Base-by-base conservation (phyloP, 1,140 invertebrate species). In the Lutraria rhynchaena region DNA sequence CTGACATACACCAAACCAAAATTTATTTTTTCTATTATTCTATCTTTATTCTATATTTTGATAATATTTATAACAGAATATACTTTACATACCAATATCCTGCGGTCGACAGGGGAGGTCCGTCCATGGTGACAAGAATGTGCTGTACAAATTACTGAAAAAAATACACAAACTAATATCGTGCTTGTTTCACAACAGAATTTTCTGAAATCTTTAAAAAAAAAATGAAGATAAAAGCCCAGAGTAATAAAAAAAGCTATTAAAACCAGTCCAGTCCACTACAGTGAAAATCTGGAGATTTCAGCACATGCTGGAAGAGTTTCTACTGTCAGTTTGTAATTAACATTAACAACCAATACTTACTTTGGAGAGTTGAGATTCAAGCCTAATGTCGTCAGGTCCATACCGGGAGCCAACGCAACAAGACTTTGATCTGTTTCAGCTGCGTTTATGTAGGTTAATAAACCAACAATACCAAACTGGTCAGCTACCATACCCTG, bases 401-500 rank as follows among this genome's bases (percentile, higher is more conserved):
- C 99, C 92, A 98, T 97, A 27, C 99, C 99, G 84, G 99, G 94
- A 60, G 98, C 98, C 86, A 99, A 92, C 27, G 97, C 97, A 69
- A 99, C 97, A 83, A 99, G 93, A 93, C 98, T 98, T 31, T 96
- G 97, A 94, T 99, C 97, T 27, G 97, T 97, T 94, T 99, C 98
- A 57, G 98, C 97, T 81, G 98, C 97, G 91, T 98, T 94, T 83
- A 99, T 99, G 93, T 99, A 99, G 73, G 98, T 98, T 90, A 99
- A 93, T 70, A 99, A 94, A 41, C 99, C 99, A 81, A 99, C 98
- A 94, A 99, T 99, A 83, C 99, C 99, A 93, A 99, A 99, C 94
- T 99, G 98, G 94, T 99, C 99, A 86, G 96, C 97, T 75, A 99
- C 97, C 98, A 99, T 99, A 91, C 96, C 97, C 69, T 95, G 95